Conservation (phyloP, 2,888 invertebrate species). For the Anagyrus pseudococci region DNA sequence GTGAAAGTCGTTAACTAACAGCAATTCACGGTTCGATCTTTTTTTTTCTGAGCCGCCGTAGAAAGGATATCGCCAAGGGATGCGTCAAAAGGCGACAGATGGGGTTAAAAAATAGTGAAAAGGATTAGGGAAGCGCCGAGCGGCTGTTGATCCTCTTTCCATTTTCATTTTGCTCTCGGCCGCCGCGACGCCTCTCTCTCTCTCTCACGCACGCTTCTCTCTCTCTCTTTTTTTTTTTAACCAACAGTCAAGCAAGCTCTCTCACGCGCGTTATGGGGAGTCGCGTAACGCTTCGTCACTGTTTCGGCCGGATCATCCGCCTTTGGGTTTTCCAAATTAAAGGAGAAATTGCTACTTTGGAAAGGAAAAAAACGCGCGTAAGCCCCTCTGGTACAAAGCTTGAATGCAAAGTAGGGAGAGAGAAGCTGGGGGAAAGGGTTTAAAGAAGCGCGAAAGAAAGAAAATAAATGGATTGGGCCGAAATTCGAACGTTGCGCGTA, state of each 20-base stretch:
- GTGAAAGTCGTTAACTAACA: slow-evolving; percentile 37
- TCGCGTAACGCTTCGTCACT: slow-evolving; percentile 27
- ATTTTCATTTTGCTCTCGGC: slow-evolving; percentile 54
- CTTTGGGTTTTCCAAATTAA: slow-evolving; percentile 46
- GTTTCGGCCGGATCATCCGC: slow-evolving; percentile 43
- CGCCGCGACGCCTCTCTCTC: slow-evolving; percentile 44
- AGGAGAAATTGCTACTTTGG: slow-evolving; percentile 18
- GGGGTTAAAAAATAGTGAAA: slow-evolving; percentile 62
- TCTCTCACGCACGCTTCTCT: slow-evolving; percentile 15
- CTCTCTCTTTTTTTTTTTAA: slow-evolving; percentile 30
- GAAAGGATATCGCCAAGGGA: slow-evolving; percentile 43
- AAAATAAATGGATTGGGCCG: too few relatives aligned
- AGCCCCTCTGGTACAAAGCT: too few relatives aligned
- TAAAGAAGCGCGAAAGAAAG: too few relatives aligned
- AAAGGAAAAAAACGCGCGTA: too few relatives aligned
- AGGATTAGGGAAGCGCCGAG: slow-evolving; percentile 52
- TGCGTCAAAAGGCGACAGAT: slow-evolving; percentile 58
- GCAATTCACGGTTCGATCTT: slow-evolving; percentile 31
- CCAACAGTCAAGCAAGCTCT: too few relatives aligned
- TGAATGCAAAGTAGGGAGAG: too few relatives aligned
- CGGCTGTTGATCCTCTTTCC: slow-evolving; percentile 51
- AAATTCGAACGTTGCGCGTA: too few relatives aligned
- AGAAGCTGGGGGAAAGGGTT: too few relatives aligned
- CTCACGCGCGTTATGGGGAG: too few relatives aligned
- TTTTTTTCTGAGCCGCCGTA: slow-evolving; percentile 24